Evolutionary conservation across 1,140 invertebrate genomes (phyloP).

Genomic region (Aphaenogaster floridana): DNA sequence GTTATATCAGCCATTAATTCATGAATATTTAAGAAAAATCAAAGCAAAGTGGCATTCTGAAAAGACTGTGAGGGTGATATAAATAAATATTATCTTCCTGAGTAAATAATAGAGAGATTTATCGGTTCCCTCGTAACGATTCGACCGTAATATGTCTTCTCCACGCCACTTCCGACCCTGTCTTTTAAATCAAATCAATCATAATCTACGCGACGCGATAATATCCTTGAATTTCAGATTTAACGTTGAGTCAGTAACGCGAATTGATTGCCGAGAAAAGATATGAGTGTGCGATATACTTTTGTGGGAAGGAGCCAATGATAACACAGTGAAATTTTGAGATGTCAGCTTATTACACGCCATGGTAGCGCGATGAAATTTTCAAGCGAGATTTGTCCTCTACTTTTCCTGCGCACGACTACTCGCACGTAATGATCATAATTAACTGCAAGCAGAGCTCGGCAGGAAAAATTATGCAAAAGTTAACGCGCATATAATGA

Average conservation of each 20-base stretch:
- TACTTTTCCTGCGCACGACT: slow-evolving; percentile 18
- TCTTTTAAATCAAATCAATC: slow-evolving; percentile 62
- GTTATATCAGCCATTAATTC: not conserved
- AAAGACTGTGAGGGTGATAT: too few relatives aligned
- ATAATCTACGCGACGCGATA: slow-evolving; percentile 56
- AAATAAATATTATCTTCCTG: slow-evolving; percentile 10
- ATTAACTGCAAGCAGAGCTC: slow-evolving; percentile 42
- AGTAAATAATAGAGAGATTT: slow-evolving; percentile 28
- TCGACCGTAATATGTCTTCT: slow-evolving; percentile 25
- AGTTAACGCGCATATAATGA: slow-evolving; percentile 53
- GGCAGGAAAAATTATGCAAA: slow-evolving; percentile 39
- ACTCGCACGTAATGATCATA: slow-evolving; percentile 32
- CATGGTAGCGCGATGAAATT: slow-evolving; percentile 6
- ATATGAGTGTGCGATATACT: slow-evolving; percentile 5
- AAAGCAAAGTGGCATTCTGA: not conserved
- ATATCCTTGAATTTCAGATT: slow-evolving; percentile 48
- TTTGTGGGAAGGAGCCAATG: not conserved
- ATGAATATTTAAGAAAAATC: not conserved
- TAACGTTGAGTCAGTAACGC: slow-evolving; percentile 55
- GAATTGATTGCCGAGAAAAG: slow-evolving; percentile 45
- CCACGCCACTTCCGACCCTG: slow-evolving; percentile 30
- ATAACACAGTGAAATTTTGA: slow-evolving; percentile 48
- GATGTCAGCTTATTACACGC: slow-evolving; percentile 34
- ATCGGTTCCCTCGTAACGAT: slow-evolving; percentile 1
- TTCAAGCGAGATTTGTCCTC: slow-evolving; percentile 44